These are phyloP conservation scores for Sus scrofa DNA, from an alignment of 2,113 vertebrate genomes.

Conservation along the genomic window DNA sequence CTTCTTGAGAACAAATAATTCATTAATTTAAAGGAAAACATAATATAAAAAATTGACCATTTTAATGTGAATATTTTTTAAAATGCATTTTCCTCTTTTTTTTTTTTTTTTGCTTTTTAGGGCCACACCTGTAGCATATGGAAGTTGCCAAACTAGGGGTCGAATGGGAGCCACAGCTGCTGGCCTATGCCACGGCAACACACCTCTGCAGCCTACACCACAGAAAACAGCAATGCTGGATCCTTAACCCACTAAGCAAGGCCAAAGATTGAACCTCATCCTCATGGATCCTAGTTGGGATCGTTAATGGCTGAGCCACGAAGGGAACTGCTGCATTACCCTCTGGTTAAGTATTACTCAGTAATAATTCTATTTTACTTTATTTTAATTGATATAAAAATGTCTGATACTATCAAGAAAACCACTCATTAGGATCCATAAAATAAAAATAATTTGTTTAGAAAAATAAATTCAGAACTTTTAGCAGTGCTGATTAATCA, in stretches of 20 bases:
- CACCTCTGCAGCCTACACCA: no score
- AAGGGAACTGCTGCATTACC: background rate
- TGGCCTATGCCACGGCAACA: no score
- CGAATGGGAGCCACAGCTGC: no score
- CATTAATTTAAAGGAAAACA: background rate
- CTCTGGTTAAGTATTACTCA: background rate
- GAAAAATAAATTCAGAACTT: conserved; percentile 2
- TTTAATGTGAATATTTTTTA: background rate
- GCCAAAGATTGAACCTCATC: no score
- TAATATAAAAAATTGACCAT: background rate
- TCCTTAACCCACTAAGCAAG: no score
- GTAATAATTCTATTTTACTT: background rate
- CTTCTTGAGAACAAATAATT: background rate
- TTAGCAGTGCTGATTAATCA: background rate
- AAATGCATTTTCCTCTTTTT: background rate
- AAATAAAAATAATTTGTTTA: background rate
- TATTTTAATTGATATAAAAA: background rate
- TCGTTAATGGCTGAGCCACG: no score
- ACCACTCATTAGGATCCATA: background rate
- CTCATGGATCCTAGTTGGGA: no score
- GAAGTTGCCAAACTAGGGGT: no score
- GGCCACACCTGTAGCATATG: no score
- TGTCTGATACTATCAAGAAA: background rate
- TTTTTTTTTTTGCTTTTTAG: no score
- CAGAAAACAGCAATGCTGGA: no score